Evolutionary conservation across 1,140 invertebrate genomes (phyloP), one percentile per base, ranked within the genome.

Genomic region (Diorhabda carinulata): DNA sequence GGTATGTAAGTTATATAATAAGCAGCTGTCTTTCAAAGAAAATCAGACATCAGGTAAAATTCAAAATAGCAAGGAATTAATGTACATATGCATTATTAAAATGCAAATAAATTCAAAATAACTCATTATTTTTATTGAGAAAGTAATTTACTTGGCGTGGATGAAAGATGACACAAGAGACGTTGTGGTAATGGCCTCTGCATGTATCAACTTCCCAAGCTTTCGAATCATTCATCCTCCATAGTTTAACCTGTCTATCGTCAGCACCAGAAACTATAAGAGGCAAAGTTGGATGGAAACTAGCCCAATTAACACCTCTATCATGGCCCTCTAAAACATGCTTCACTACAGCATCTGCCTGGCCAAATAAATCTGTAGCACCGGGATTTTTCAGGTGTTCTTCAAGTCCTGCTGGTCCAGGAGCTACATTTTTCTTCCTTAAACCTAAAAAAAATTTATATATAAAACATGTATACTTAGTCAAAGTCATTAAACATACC

Each of bases 181-280:
- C 97, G 82, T 99, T 99, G 84, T 99, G 98, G 84, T 99, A 99
- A 82, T 99, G 98, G 2, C 98, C 98, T 60, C 98, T 88, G 76
- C 97, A 99, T 0, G 97, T 97, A 79, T 99, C 98, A 40, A 99
- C 95, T 83, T 99, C 98, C 98, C 98, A 99, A 0, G 97, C 98
- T 74, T 97, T 98, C 44, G 92, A 89, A 82, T 99, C 98, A 82
- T 98, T 99, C 95, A 99, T 98, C 72, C 98, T 86, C 98, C 98
- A 99, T 67, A 99, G 84, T 82, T 99, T 99, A 6, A 99, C 91
- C 78, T 97, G 93, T 41, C 97, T 85, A 83, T 99, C 98, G 83
- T 99, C 98, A 58, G 97, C 97, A 8, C 96, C 98, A 3, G 98
- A 99, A 0, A 96, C 95, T 74, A 99, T 96, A 43, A 99, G 82